These are phyloP conservation scores for Acanthurus lineatus DNA, from an alignment of 2,797 vertebrate species.

Conservation along the genomic window DNA sequence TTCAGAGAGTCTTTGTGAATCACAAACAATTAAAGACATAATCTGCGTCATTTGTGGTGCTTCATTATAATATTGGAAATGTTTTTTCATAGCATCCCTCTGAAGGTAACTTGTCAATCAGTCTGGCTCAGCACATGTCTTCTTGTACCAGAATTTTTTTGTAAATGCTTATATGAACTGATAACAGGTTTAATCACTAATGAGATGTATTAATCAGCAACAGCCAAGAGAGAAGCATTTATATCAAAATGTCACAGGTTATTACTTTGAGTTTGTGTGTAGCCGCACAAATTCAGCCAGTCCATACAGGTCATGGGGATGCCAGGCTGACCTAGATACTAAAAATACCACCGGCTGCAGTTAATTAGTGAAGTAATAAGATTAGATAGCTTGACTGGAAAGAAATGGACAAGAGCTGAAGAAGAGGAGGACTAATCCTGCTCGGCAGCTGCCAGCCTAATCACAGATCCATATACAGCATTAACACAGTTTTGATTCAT, in stretches of 20 bases:
- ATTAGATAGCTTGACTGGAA: conserved; percentile 73
- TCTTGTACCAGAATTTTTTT: not conserved
- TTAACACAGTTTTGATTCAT: conserved; percentile 23
- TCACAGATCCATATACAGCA: conserved; percentile 41
- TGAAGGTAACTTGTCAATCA: too few relatives aligned
- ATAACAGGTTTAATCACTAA: conserved; percentile 7
- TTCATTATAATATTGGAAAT: not conserved
- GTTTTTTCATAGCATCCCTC: not conserved
- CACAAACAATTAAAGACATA: not conserved
- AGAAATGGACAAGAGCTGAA: conserved; percentile 62
- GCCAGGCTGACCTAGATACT: conserved; percentile 69
- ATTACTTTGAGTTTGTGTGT: conserved; percentile 16
- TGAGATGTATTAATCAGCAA: not conserved
- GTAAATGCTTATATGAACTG: not conserved
- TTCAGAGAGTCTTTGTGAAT: not conserved
- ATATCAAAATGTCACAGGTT: conserved; percentile 21
- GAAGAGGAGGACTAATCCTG: conserved; percentile 53
- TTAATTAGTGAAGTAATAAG: conserved; percentile 80
- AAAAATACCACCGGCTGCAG: conserved; percentile 72
- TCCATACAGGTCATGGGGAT: conserved; percentile 65
- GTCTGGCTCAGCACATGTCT: not conserved
- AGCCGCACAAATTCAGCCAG: conserved; percentile 34
- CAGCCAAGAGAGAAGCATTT: not conserved
- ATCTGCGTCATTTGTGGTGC: not conserved
- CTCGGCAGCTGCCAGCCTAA: conserved; percentile 48